These are phyloP conservation scores for Hemaris fuciformis DNA, from an alignment of 2,888 invertebrate genomes.

Conservation along the genomic window DNA sequence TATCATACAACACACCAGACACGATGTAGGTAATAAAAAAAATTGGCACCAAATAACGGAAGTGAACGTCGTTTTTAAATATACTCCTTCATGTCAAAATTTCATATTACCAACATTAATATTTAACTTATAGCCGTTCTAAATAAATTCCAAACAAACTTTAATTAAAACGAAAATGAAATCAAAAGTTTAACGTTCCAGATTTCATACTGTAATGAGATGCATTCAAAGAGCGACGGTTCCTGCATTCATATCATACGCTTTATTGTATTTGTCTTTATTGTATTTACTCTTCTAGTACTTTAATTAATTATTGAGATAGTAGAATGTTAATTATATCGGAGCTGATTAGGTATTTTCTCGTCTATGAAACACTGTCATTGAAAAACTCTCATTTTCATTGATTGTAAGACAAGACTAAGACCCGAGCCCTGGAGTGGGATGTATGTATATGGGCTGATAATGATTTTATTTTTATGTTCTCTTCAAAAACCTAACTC, in stretches of 20 bases:
- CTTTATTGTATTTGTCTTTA: too few species aligned
- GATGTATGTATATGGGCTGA: too few species aligned
- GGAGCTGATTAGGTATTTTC: not conserved
- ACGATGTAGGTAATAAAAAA: not conserved
- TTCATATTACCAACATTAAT: not conserved
- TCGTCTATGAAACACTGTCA: not conserved
- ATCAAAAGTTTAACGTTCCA: too few species aligned
- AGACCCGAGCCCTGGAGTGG: too few species aligned
- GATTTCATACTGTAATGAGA: not conserved
- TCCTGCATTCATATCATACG: not conserved
- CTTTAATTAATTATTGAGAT: not conserved
- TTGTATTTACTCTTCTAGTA: too few species aligned
- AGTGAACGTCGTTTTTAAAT: not conserved
- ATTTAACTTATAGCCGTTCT: not conserved
- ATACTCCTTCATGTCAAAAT: not conserved
- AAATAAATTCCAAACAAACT: not conserved
- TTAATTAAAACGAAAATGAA: not conserved
- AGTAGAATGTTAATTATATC: not conserved
- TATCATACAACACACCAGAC: not conserved
- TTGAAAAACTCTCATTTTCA: not conserved
- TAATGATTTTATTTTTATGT: not conserved
- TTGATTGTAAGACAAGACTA: too few species aligned
- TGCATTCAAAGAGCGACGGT: not conserved
- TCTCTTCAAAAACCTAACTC: not conserved
- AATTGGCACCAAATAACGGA: not conserved